Evolutionary conservation across 2,888 invertebrate genomes (phyloP).

Genomic region (Tortricodes alternella): DNA sequence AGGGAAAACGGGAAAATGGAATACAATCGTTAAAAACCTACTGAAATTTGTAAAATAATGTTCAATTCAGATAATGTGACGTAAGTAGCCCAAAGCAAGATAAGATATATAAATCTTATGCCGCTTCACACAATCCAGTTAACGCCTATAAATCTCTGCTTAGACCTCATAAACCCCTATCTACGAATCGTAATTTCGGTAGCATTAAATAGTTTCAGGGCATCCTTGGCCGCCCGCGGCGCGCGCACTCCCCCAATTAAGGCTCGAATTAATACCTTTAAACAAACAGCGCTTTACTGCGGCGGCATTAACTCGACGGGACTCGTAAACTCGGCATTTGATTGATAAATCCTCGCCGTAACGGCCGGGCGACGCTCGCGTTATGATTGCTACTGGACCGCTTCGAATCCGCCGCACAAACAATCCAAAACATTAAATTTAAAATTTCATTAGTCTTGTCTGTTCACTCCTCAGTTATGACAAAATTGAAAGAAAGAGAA

Average conservation of each 20-base stretch:
- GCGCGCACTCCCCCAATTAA: slow-evolving; percentile 60
- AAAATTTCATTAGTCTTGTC: no score
- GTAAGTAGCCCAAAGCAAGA: background rate
- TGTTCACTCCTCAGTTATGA: no score
- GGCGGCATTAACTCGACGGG: slow-evolving; percentile 52
- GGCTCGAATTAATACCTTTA: slow-evolving; percentile 50
- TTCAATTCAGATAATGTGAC: no score
- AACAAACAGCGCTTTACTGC: slow-evolving; percentile 53
- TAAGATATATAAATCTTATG: background rate
- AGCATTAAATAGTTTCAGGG: slow-evolving; percentile 53
- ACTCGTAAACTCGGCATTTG: slow-evolving; percentile 63
- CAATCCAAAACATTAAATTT: no score
- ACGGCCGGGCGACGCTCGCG: slow-evolving; percentile 47
- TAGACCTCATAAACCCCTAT: slow-evolving; percentile 18
- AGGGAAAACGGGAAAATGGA: no score
- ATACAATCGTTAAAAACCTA: no score
- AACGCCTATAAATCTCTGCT: slow-evolving; percentile 17
- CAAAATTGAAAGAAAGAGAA: no score
- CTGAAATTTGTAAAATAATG: no score
- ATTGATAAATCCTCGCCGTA: slow-evolving; percentile 57
- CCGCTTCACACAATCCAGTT: background rate
- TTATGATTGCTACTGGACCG: slow-evolving; percentile 50
- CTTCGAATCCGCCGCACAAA: no score
- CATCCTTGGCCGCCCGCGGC: slow-evolving; percentile 68
- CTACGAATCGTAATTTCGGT: slow-evolving; percentile 19